A percentile compares a stretch with the other conserved stretches of the same genome.
phyloP scores from a whole-genome alignment of 2,113 vertebrate genomes.

The Accipiter virgatus region DNA sequence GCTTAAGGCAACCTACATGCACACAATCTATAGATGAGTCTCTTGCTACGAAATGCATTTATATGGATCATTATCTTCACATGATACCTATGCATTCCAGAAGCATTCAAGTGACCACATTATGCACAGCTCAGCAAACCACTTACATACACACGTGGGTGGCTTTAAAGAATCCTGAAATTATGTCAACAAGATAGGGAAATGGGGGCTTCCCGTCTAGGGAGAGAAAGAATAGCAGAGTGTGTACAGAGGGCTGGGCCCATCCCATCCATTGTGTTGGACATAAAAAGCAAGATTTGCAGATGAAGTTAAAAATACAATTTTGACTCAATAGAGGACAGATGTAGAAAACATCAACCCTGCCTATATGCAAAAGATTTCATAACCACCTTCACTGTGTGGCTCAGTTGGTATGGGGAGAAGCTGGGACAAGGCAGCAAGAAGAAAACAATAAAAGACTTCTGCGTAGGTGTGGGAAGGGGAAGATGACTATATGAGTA shows the following conservation, averaged over 20 bases:
- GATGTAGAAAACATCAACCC: background rate
- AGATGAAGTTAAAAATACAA: background rate
- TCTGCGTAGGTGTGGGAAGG: background rate
- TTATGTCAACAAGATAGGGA: background rate
- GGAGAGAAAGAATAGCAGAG: background rate
- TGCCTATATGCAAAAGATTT: background rate
- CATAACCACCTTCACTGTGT: background rate
- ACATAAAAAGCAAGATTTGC: background rate
- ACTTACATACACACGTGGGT: background rate
- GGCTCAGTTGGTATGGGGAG: rapidly evolving
- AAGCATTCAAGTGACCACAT: conserved; percentile 15
- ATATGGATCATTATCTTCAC: conserved; percentile 50
- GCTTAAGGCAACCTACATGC: background rate
- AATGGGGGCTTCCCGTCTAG: background rate
- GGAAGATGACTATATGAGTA: background rate
- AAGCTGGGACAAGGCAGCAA: background rate
- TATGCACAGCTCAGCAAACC: background rate
- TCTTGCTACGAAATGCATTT: conserved; percentile 24
- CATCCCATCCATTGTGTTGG: background rate
- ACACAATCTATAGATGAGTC: background rate
- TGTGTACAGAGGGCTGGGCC: background rate
- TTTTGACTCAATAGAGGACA: background rate
- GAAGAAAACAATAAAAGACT: background rate
- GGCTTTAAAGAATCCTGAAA: conserved; percentile 21
- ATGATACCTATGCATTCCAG: background rate